Evolutionary conservation across 2,888 invertebrate species (phyloP), one percentile per base, ranked within the genome.

Genomic region (Drosophila melanosoma): DNA sequence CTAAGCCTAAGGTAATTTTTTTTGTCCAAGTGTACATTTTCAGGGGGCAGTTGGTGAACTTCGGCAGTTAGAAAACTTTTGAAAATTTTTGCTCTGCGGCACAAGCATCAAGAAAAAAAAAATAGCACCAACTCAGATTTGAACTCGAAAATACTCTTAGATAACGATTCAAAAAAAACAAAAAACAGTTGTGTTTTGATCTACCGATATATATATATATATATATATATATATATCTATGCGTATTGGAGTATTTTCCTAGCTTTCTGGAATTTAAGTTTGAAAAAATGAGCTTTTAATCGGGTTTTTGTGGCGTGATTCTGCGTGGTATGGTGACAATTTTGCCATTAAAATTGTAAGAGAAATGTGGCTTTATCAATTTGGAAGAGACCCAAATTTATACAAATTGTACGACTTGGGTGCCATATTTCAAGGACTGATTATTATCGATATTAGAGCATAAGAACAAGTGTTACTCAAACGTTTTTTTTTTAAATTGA

Each of bases 11-110:
- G 7, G 12, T 3, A 1, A 23, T 23, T 23, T 20, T 7, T 20
- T 23, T 45, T 45, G 15, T 8, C 1, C 23, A 1, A 45, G 23
- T 45, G 45, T 45, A 15, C 4, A 26, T 56, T 52, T 54, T 8
- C 26, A 26, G 49, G 23, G 51, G 58, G 35, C 48, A 42, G 53
- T 51, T 67, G 32, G 20, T 45, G 32, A 69, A 72, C 52, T 73
- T 73, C 29, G 38, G 60, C 23, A 66, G 66, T 60, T 63, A 51
- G 45, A 70, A 73, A 74, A 74, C 52, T 76, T 77, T 73, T 36
- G 36, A 52, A 54, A 38, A 61, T 49, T 65, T 59, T 23, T 15
- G 20, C 23, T 15, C 45, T 23, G 45, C 36, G 29, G 29, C 62
- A 12, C 36, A 51, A 58, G 29, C 62, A 53, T 26, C 40, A 59